Percentiles rank a stretch among this genome's conserved stretches.
phyloP scores from a whole-genome alignment of 2,113 vertebrate genomes.

The Gulo gulo region DNA sequence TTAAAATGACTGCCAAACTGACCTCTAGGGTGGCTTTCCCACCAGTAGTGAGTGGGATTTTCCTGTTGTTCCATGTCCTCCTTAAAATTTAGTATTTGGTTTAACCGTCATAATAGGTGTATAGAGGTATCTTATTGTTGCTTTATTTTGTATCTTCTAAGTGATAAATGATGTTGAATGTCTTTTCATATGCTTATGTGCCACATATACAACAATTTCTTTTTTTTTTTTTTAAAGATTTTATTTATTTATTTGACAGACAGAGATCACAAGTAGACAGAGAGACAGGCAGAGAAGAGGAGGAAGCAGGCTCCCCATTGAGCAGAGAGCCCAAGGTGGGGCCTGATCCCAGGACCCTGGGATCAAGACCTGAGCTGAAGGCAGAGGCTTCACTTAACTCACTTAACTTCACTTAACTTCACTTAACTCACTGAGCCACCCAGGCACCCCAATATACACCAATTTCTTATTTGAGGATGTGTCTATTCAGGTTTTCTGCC shows the following conservation, averaged over 20 bases:
- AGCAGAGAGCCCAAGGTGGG: too few species aligned
- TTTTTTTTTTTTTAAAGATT: not conserved
- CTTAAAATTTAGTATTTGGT: not conserved
- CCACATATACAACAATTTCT: not conserved
- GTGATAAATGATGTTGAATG: not conserved
- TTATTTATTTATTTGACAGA: too few species aligned
- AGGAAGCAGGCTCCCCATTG: too few species aligned
- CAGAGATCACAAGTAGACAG: too few species aligned
- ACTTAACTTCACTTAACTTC: too few species aligned
- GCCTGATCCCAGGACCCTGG: too few species aligned
- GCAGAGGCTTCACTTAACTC: too few species aligned
- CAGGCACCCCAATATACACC: not conserved
- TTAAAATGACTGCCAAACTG: not conserved
- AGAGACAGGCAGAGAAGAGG: too few species aligned
- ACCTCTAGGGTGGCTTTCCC: not conserved
- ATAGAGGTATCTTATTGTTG: not conserved
- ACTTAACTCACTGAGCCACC: too few species aligned
- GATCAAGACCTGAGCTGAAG: too few species aligned
- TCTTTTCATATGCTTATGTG: not conserved
- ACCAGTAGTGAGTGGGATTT: not conserved
- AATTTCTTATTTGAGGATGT: not conserved
- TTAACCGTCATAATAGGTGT: not conserved
- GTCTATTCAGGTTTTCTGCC: not conserved
- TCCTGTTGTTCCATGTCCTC: not conserved
- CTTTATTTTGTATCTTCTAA: not conserved